Percentiles rank a stretch among this genome's conserved stretches.
phyloP scores from a whole-genome alignment of 2,113 vertebrate species.

The Mobula hypostoma region DNA sequence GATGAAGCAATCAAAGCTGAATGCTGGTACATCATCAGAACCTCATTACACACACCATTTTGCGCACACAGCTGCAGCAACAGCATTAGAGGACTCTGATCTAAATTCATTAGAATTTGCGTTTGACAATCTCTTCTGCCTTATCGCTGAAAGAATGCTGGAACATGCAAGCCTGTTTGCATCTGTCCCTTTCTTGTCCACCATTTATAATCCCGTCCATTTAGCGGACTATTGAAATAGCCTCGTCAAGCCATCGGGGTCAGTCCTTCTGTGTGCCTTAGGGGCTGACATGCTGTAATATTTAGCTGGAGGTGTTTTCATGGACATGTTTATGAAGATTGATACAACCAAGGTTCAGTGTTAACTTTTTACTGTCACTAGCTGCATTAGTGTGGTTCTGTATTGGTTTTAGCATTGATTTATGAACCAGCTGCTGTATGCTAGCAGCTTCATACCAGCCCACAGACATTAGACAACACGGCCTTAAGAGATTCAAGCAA shows the following conservation, averaged over 20 bases:
- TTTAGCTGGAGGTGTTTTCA: conserved; percentile 43
- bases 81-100: conserved; percentile 44
- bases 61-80: conserved; percentile 48
- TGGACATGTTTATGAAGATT: conserved; percentile 60
- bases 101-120: conserved; percentile 49
- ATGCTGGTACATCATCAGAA: conserved; percentile 49
- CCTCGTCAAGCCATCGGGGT: conserved; percentile 43
- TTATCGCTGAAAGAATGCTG: conserved; percentile 2
- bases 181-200: too few species aligned
- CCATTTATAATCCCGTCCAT: conserved; percentile 37
- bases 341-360: conserved; percentile 51
- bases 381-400: conserved; percentile 49
- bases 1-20: conserved; percentile 65
- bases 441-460: conserved; percentile 51
- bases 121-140: conserved; percentile 43
- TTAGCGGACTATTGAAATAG: conserved; percentile 37
- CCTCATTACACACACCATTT: conserved; percentile 55
- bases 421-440: conserved; percentile 52
- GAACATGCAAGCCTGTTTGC: not conserved
- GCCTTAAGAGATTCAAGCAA: conserved; percentile 48
- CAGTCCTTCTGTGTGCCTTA: conserved; percentile 50
- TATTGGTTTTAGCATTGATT: conserved; percentile 57
- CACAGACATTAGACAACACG: conserved; percentile 41
- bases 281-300: conserved; percentile 40
- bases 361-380: conserved; percentile 59